A percentile compares a stretch with the other conserved stretches of the same genome.
Conservation (phyloP, 2,888 invertebrate genomes). For the Zhuqinia jingwanae region DNA sequence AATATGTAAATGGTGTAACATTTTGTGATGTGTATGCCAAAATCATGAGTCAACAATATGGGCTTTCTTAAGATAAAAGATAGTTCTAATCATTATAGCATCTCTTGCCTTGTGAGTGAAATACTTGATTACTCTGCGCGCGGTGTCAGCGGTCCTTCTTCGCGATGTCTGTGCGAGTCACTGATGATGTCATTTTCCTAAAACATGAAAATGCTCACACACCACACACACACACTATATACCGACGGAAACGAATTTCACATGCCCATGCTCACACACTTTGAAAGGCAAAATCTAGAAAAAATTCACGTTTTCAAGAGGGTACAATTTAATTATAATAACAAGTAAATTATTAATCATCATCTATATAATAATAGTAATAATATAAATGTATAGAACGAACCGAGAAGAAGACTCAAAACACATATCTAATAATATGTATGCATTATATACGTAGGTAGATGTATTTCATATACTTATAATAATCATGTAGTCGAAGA, state of each 20-base stretch:
- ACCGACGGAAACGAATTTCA: constrained; percentile 20
- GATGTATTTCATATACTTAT: constrained; percentile 1
- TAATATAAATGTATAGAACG: constrained; percentile 49
- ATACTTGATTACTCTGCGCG: constrained; percentile 34
- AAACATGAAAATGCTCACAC: constrained; percentile 53
- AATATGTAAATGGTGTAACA: neutral
- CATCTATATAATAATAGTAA: constrained; percentile 41
- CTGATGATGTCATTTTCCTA: constrained; percentile 26
- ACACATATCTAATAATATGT: constrained; percentile 46
- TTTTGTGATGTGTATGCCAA: neutral
- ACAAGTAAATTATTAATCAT: constrained; percentile 33
- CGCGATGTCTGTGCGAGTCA: constrained; percentile 22
- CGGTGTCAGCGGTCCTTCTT: constrained; percentile 34
- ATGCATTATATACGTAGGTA: constrained; percentile 7
- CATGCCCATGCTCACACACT: constrained; percentile 47
- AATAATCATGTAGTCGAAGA: constrained; percentile 50
- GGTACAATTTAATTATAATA: constrained; percentile 61
- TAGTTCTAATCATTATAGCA: constrained; percentile 39
- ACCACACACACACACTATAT: constrained; percentile 41
- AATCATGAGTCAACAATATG: neutral
- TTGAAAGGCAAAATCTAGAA: constrained; percentile 63
- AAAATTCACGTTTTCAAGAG: constrained; percentile 59
- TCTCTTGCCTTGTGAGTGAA: constrained; percentile 53
- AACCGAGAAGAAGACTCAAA: constrained; percentile 56
- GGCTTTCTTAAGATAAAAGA: constrained; percentile 7